Base-by-base conservation (phyloP, 2,888 invertebrate species). In the Diaprepes abbreviatus region DNA sequence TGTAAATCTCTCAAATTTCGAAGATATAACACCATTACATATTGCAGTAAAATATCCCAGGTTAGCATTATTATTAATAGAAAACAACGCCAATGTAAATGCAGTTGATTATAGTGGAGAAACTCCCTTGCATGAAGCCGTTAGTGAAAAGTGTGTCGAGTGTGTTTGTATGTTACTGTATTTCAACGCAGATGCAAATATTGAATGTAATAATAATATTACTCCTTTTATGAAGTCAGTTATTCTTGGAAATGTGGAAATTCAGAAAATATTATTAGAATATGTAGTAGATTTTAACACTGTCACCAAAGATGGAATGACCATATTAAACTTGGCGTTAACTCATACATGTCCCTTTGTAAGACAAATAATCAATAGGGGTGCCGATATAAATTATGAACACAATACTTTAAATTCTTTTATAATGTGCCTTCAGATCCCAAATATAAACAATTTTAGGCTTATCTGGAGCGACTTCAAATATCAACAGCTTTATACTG, bases 151-250 rank as follows among this genome's bases (percentile, higher is more conserved):
- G 12, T 74, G 70, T 58, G 35, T 77, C 6, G 77, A 80, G 69
- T 68, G 74, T 16, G 74, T 79, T 14, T 77, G 77, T 60, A 76
- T 79, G 78, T 62, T 81, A 21, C 67, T 81, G 3, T 79, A 76
- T 72, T 78, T 77, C 52, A 73, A 74, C 66, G 79, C 80, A n/a
- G 79, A 80, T 71, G 72, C 76, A 2, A 75, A 76, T 24, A 57
- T 74, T 17, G 21, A 16, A 5, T 71, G 74, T 19, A 73, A 69
- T 16, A 72, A 74, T 52, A 52, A 71, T 65, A 60, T 75, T 14
- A 78, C 77, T 10, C 78, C 79, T 7, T 78, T 79, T 45, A 77
- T 79, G 76, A 73, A 74, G 45, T 75, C 79, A 1, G 21, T 79
- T 17, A 70, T 73, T 31, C 4, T 16, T 3, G 70, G 70, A 50